Evolutionary conservation across 2,113 vertebrate genomes (phyloP).

Genomic region (Ophthalmotilapia sp.): DNA sequence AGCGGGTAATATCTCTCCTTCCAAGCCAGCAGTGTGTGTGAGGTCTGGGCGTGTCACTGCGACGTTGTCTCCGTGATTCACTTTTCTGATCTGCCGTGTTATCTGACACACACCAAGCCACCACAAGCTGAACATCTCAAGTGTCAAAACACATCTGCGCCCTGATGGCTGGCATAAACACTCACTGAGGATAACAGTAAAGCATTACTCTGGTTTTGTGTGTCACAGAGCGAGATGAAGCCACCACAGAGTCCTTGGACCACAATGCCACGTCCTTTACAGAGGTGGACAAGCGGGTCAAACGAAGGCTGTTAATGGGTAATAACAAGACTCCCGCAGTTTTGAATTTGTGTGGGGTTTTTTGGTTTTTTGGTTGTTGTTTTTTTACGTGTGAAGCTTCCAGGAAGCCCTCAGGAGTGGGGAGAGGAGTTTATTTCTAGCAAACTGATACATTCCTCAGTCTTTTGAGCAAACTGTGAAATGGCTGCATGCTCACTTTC

Average conservation of each 20-base stretch:
- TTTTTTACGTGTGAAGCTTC: background rate
- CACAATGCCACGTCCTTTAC: constrained; percentile 79
- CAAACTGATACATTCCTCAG: constrained; percentile 66
- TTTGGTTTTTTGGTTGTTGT: background rate
- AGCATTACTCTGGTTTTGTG: background rate
- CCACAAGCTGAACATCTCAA: constrained; percentile 3
- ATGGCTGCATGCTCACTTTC: constrained; percentile 53
- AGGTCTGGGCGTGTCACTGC: constrained; percentile 52
- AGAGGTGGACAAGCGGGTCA: constrained; percentile 94
- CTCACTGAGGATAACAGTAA: background rate
- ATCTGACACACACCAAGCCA: constrained; percentile 32
- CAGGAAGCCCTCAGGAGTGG: constrained; percentile 15
- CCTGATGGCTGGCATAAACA: background rate
- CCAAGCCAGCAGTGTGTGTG: constrained; percentile 45
- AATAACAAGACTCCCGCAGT: constrained; percentile 33
- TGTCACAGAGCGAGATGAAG: constrained; percentile 80
- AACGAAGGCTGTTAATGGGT: constrained; percentile 95
- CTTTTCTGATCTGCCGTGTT: constrained; percentile 31
- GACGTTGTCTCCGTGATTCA: constrained; percentile 21
- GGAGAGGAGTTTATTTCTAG: constrained; percentile 29
- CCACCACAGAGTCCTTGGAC: constrained; percentile 72
- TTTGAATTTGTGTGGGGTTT: background rate
- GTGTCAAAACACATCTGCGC: constrained; percentile 26
- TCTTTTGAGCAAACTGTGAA: constrained; percentile 76
- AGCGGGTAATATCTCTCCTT: constrained; percentile 25